Evolutionary conservation across 2,797 vertebrate species (phyloP), one percentile per base, ranked within the genome.

Genomic region (Lepilemur ruficaudatus): DNA sequence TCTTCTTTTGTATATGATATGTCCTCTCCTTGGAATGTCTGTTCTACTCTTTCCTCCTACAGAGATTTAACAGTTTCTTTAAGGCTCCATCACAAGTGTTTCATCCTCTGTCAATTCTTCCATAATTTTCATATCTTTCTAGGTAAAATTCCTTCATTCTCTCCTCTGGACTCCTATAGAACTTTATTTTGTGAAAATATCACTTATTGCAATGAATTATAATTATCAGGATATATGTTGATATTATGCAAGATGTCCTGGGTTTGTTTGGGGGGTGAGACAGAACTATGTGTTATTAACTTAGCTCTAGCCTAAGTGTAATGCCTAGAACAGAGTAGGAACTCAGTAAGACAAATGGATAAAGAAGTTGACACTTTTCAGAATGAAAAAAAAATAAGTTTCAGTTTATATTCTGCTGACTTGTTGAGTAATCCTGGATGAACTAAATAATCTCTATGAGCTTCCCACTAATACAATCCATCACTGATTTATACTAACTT

Each of bases 371-470:
- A 41, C 17, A 65, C 78, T 78, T 88, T 88, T 72, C 10, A 82
- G 61, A 93, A 75, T 38, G 88, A 30, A 93, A 94, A 93, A 94
- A 94, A 61, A 67, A 7, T 92, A 86, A 43, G 2, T 32, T 89
- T 93, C 59, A 75, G 38, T 80, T 93, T 88, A 89, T 78, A 5
- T 41, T 84, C 25, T 75, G 25, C 1, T n/a, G 8, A 92, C 7
- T 72, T 78, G 10, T 85, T 94, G 30, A 63, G 20, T 92, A 81
- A 88, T 85, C 32, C 5, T 94, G 50, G 35, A 91, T 61, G 50
- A 94, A 76, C 28, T 38, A 84, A 50, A 55, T 80, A 86, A 86
- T 76, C 17, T 57, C 59, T 95, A 38, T 80, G 35, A 95, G 59
- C 18, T 72, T 92, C 30, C 41, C 41, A 48, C 20, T 67, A 32